Percentiles rank a stretch among this genome's conserved stretches.
Conservation (phyloP, 1,140 invertebrate genomes). For the Araneus ventricosus region DNA sequence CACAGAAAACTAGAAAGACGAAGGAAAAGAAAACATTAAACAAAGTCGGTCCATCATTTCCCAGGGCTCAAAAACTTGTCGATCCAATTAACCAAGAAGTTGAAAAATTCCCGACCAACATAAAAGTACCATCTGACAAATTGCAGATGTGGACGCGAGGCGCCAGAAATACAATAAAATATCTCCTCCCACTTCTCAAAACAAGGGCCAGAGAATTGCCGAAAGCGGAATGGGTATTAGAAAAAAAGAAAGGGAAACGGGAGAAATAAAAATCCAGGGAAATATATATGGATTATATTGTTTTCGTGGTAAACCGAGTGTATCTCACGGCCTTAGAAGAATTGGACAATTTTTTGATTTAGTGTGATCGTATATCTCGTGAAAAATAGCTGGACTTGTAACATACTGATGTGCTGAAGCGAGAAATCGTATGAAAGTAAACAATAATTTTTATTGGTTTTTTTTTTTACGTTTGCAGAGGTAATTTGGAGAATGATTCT, state of each 20-base stretch:
- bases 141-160: conserved; percentile 16
- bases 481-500: no score
- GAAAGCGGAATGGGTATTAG: conserved; percentile 9
- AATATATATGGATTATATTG: conserved; percentile 51
- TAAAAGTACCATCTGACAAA: conserved; percentile 43
- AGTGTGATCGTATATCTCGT: conserved; percentile 38
- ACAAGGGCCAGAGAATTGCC: conserved; percentile 2
- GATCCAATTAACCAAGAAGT: conserved; percentile 31
- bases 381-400: conserved; percentile 6
- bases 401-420: background rate
- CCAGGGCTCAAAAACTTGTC: background rate
- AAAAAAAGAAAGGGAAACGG: background rate
- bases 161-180: conserved; percentile 47
- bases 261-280: background rate
- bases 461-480: background rate
- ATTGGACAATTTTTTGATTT: conserved; percentile 48
- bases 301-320: conserved; percentile 51
- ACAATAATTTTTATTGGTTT: background rate
- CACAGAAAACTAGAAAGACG: background rate
- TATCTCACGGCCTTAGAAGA: background rate
- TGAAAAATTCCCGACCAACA: conserved; percentile 35
- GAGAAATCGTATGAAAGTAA: background rate
- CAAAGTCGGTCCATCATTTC: conserved; percentile 14
- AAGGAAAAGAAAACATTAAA: background rate
- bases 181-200: background rate